Evolutionary conservation across 92 coral and sea anemone species (phyloP).

Genomic region (Parazoanthus darwini): DNA sequence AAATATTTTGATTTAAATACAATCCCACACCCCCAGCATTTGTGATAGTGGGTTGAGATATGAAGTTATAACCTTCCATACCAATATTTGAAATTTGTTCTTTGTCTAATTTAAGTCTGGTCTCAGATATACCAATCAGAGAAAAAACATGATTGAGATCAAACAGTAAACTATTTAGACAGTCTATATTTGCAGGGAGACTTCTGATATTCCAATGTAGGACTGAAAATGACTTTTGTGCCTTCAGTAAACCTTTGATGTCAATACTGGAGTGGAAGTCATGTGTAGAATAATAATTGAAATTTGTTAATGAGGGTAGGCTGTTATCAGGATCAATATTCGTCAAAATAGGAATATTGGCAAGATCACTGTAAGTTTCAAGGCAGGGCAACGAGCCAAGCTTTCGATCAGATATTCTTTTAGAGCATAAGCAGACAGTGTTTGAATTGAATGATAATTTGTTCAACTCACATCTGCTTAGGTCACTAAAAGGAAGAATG

Average conservation of each 20-base stretch:
- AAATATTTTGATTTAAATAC: no score
- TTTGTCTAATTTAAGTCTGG: constrained; percentile 27
- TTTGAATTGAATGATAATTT: no score
- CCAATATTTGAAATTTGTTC: constrained; percentile 17
- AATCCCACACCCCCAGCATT: no score
- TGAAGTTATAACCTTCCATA: constrained; percentile 47
- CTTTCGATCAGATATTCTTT: no score
- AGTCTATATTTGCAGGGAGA: background rate
- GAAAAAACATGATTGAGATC: constrained; percentile 33
- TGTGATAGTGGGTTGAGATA: background rate
- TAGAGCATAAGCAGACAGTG: no score
- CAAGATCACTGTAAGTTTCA: no score
- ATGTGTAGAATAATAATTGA: background rate
- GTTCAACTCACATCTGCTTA: no score
- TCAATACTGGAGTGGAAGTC: background rate
- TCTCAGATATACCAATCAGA: constrained; percentile 54
- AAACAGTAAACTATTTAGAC: constrained; percentile 14
- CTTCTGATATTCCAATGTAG: constrained; percentile 7
- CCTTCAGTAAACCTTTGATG: background rate
- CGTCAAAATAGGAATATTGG: background rate
- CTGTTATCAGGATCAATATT: background rate
- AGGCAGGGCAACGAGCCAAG: no score
- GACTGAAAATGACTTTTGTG: background rate
- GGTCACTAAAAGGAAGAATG: no score
- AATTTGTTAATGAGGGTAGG: background rate